Base-by-base conservation (phyloP, 53 echinoderm and acorn worm genomes). In the Stichopus horrens region DNA sequence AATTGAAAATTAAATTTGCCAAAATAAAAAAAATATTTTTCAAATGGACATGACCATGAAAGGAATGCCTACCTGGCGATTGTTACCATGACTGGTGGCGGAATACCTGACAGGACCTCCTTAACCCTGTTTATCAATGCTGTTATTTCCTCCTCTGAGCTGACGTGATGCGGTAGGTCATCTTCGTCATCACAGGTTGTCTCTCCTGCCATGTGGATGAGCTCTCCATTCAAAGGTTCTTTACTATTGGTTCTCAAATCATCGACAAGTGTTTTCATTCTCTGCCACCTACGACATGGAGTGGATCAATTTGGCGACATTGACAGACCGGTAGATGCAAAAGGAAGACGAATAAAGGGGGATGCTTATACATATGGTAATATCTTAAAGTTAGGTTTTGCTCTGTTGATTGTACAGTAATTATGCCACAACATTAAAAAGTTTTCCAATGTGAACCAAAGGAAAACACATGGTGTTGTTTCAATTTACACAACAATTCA, bases 181-280 rank as follows among this genome's bases (percentile, higher is more conserved):
- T 92, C 96, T 52, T 88, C 89, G 74, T 94, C 93, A 59, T 98
- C 96, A 52, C 96, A 96, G 37, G 92, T 92, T 55, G 95, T 93
- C 92, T 96, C 89, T 23, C 98, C 98, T 7, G 98, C 98, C 93
- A 94, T 93, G 86, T 98, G 98, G 7, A 98, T 93, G 90, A 98
- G 90, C 84, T 98, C 96, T 4, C 93, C 89, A 76, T 96, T 93
- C 6, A 93, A 86, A 78, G 93, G 66, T 57, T 94, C 91, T 23
- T 58, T 16, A 55, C 75, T 74, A 21, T 63, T 90, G 53, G 58
- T 18, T 59, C 51, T 83, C 18, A 90, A 37, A 52, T 76, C 84
- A 9, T 74, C n/a, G 7, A 90, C 53, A 13, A 90, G 73, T 14
- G 7, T 10, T 74, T 54, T 5, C 74, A 87, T 87, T 57, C 56